phyloP scores from a whole-genome alignment of 2,888 invertebrate species.

The Apoderus coryli region DNA sequence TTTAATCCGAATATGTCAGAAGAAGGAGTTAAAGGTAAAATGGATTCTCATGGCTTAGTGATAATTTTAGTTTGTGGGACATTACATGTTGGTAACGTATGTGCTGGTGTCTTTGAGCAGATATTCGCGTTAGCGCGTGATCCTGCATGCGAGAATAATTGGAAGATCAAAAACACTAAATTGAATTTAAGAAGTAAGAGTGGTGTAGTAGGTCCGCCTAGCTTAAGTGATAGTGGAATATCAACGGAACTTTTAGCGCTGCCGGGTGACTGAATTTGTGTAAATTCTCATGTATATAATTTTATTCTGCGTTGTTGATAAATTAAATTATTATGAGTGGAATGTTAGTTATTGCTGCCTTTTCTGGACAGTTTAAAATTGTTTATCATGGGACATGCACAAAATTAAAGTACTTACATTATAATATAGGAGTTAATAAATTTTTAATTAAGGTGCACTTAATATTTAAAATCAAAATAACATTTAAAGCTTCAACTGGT shows the following conservation, averaged over 20 bases:
- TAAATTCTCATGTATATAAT: too few relatives aligned
- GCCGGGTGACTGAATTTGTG: constrained; percentile 13
- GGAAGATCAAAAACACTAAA: constrained; percentile 49
- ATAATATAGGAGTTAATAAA: too few relatives aligned
- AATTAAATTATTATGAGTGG: too few relatives aligned
- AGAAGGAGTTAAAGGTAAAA: constrained; percentile 41
- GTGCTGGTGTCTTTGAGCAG: constrained; percentile 50
- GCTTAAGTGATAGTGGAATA: constrained; percentile 22
- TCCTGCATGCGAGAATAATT: constrained; percentile 46
- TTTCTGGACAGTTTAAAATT: too few relatives aligned
- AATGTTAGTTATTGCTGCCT: too few relatives aligned
- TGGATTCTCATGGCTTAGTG: constrained; percentile 46
- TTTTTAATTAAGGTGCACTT: too few relatives aligned
- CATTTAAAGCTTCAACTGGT: too few relatives aligned
- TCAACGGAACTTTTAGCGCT: constrained; percentile 23
- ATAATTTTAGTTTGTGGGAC: constrained; percentile 48
- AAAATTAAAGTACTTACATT: too few relatives aligned
- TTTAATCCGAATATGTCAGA: constrained; percentile 45
- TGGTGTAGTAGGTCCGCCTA: constrained; percentile 20
- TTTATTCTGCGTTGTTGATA: too few relatives aligned
- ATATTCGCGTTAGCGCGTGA: constrained; percentile 47
- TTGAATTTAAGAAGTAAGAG: constrained; percentile 32
- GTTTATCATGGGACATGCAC: too few relatives aligned
- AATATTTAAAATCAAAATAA: too few relatives aligned
- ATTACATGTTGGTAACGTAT: constrained; percentile 36